Conservation (phyloP, 2,888 invertebrate species). For the Strigamia crassipes region DNA sequence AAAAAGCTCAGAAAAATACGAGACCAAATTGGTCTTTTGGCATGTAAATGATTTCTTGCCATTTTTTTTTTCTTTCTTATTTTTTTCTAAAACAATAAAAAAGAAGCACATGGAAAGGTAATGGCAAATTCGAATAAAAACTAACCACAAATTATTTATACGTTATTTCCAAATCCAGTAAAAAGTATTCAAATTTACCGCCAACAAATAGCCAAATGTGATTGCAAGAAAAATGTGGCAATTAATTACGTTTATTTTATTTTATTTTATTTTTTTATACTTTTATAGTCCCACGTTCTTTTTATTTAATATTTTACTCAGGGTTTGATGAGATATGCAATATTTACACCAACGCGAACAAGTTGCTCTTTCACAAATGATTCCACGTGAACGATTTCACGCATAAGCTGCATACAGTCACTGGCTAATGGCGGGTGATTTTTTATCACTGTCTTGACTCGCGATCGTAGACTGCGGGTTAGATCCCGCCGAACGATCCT, state of each 20-base stretch:
- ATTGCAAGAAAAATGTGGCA: conserved; percentile 5
- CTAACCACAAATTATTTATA: background rate
- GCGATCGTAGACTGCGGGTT: conserved; percentile 62
- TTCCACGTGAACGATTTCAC: background rate
- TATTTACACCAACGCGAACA: conserved; percentile 32
- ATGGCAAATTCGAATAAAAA: conserved; percentile 33
- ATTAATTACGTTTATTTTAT: no score
- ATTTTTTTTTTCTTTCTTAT: background rate
- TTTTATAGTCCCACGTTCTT: background rate
- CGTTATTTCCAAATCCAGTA: background rate
- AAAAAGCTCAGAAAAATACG: conserved; percentile 33
- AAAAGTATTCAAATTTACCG: background rate
- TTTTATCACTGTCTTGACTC: conserved; percentile 78
- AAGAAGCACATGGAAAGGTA: background rate
- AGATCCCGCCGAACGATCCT: conserved; percentile 54
- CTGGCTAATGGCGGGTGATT: conserved; percentile 81
- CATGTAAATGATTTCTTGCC: conserved; percentile 10
- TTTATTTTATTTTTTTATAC: no score
- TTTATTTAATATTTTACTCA: conserved; percentile 23
- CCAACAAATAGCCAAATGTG: background rate
- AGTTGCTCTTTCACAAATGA: conserved; percentile 6
- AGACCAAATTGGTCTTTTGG: conserved; percentile 32
- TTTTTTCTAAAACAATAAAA: background rate
- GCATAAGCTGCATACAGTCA: conserved; percentile 54
- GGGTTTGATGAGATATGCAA: conserved; percentile 42